Evolutionary conservation across 2,797 vertebrate genomes (phyloP).

Genomic region (Uromys caudimaculatus): DNA sequence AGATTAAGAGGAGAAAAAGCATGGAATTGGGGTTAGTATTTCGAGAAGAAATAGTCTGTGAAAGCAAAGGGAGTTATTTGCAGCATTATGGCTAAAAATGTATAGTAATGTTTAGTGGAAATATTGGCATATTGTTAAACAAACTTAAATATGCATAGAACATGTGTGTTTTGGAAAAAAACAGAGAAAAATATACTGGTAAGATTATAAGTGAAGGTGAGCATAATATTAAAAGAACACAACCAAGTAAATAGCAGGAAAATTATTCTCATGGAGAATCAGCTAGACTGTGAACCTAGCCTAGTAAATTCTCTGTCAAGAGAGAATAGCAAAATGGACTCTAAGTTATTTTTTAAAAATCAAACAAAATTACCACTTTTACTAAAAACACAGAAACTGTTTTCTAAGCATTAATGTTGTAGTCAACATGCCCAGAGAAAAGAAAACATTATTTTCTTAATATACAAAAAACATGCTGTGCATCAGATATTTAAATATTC

Average conservation of each 20-base stretch:
- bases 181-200: background rate
- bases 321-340: background rate
- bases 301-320: background rate
- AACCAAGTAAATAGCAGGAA: background rate
- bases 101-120: background rate
- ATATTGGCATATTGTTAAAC: background rate
- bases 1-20: background rate
- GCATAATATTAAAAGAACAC: background rate
- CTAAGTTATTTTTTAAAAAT: background rate
- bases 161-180: background rate
- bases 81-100: background rate
- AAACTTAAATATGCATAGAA: background rate
- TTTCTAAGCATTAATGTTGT: background rate
- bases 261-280: background rate
- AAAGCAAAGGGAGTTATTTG: background rate
- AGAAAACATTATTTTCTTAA: background rate
- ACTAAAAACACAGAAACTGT: background rate
- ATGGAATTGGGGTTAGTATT: background rate
- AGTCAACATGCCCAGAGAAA: background rate
- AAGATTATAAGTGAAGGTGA: background rate
- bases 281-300: background rate
- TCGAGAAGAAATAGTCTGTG: background rate
- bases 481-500: background rate
- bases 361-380: background rate
- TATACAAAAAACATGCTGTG: background rate